Evolutionary conservation across 2,888 invertebrate species (phyloP).

Genomic region (Drosophila sordidula): DNA sequence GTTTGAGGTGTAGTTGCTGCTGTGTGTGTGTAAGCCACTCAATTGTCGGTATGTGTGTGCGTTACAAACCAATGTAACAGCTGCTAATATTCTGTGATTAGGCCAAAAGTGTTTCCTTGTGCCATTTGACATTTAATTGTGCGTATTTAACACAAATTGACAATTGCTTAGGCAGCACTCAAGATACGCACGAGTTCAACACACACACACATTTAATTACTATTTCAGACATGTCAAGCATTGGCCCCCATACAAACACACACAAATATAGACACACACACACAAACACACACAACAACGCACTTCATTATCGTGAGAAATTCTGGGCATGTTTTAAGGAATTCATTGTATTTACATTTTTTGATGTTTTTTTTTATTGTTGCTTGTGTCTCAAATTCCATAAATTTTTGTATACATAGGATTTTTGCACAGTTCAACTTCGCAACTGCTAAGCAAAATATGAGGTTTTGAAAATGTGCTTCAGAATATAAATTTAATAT

Average conservation of each 20-base stretch:
- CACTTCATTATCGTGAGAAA: conserved; percentile 59
- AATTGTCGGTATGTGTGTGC: conserved; percentile 14
- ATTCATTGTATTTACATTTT: conserved; percentile 10
- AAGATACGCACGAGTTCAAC: conserved; percentile 37
- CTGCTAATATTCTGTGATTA: conserved; percentile 70
- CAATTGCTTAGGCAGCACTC: conserved; percentile 64
- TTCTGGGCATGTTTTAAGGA: conserved; percentile 28
- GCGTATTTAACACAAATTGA: conserved; percentile 75
- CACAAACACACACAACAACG: conserved; percentile 2
- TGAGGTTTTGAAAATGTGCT: too few relatives aligned
- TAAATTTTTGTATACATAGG: too few relatives aligned
- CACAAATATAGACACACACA: background rate
- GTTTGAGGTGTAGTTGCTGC: conserved; percentile 5
- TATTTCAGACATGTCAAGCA: conserved; percentile 47
- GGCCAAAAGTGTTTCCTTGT: conserved; percentile 41
- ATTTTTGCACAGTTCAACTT: too few relatives aligned
- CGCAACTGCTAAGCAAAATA: too few relatives aligned
- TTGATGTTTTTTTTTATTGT: background rate
- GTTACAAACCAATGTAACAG: conserved; percentile 23
- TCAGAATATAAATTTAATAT: too few relatives aligned
- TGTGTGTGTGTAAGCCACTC: conserved; percentile 22
- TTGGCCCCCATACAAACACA: conserved; percentile 24
- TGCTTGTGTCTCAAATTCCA: background rate
- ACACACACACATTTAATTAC: conserved; percentile 58
- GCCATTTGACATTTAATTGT: conserved; percentile 72